Evolutionary conservation across 2,797 vertebrate genomes (phyloP).

Genomic region (Hozukius guyotensis): DNA sequence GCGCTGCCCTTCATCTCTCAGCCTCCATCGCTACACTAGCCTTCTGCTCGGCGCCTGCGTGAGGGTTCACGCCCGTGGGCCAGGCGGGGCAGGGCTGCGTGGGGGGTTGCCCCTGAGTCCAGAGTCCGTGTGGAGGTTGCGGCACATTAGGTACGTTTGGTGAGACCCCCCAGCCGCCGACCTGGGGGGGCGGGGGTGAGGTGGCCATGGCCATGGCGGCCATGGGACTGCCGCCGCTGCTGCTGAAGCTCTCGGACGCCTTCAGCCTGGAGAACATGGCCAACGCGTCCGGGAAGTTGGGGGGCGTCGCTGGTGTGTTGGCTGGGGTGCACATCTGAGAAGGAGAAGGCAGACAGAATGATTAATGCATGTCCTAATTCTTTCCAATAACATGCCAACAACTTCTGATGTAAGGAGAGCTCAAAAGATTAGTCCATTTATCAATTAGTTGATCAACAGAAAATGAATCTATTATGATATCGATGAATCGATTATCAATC

Average conservation of each 20-base stretch:
- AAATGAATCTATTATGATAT: background rate
- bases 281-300: conserved; percentile 95
- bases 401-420: background rate
- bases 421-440: background rate
- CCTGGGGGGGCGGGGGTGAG: conserved; percentile 87
- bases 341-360: background rate
- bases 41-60: conserved; percentile 89
- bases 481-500: too few relatives aligned
- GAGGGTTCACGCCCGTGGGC: conserved; percentile 88
- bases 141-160: conserved; percentile 77
- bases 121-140: conserved; percentile 86
- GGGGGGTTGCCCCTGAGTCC: conserved; percentile 88
- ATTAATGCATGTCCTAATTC: background rate
- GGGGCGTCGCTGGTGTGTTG: conserved; percentile 97
- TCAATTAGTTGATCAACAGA: background rate
- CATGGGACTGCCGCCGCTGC: conserved; percentile 87
- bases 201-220: conserved; percentile 88
- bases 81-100: conserved; percentile 85
- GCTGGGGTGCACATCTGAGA: conserved; percentile 96
- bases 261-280: conserved; percentile 98
- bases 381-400: background rate
- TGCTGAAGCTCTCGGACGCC: conserved; percentile 94
- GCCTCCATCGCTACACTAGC: conserved; percentile 96
- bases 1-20: conserved; percentile 92
- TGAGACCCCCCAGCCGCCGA: conserved; percentile 81